These are phyloP conservation scores for Cynopterus brachyotis DNA, from an alignment of 2,113 vertebrate genomes.

Conservation along the genomic window DNA sequence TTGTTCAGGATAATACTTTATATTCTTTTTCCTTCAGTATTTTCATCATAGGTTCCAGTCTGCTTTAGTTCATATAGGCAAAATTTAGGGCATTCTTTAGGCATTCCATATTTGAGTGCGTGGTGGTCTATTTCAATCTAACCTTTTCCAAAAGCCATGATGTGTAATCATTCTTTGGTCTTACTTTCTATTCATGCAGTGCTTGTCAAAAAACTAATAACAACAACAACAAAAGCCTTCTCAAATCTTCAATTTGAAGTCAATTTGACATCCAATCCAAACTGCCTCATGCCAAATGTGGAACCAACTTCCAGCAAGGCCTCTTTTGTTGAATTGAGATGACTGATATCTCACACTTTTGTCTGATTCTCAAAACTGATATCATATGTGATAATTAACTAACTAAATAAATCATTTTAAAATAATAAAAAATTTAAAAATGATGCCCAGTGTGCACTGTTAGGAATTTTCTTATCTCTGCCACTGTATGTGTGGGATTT, in stretches of 20 bases:
- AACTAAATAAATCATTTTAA: not conserved
- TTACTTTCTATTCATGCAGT: not conserved
- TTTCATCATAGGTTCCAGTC: not conserved
- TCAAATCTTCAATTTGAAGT: not conserved
- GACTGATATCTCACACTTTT: not conserved
- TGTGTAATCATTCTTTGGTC: not conserved
- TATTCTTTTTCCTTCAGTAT: not conserved
- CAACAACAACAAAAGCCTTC: not conserved
- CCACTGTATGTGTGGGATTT: not conserved
- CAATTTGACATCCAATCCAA: not conserved
- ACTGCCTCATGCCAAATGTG: not conserved
- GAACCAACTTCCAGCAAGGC: not conserved
- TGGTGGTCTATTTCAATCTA: not conserved
- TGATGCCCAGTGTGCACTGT: not conserved
- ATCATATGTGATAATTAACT: not conserved
- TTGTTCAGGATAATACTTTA: not conserved
- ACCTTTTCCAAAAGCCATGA: not conserved
- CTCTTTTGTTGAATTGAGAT: not conserved
- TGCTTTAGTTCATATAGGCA: not conserved
- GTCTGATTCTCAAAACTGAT: not conserved
- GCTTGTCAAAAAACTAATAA: not conserved
- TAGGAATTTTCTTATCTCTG: not conserved
- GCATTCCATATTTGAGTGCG: not conserved
- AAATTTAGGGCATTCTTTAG: not conserved
- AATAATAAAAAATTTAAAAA: not conserved